Conservation (phyloP, 2,888 invertebrate species). For the Rhimphoctona megacephalus region DNA sequence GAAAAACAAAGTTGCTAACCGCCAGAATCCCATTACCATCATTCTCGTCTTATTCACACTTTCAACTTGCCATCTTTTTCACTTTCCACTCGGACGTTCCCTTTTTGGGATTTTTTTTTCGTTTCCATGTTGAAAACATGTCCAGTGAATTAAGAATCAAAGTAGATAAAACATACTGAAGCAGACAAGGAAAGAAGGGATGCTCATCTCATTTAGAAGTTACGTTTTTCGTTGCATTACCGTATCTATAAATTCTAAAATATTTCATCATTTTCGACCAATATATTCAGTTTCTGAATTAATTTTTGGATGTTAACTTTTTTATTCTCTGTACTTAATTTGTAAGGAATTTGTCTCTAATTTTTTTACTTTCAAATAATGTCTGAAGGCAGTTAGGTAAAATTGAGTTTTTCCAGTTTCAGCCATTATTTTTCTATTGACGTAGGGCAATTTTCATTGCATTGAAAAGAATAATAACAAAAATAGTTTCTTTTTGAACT, state of each 20-base stretch:
- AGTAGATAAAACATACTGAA: background rate
- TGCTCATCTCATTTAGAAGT: background rate
- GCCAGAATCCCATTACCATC: slow-evolving; percentile 68
- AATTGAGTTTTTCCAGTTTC: background rate
- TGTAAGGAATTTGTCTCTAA: too few relatives aligned
- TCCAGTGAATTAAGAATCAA: slow-evolving; percentile 13
- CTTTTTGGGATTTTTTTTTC: slow-evolving; percentile 11
- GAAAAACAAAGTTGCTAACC: slow-evolving; percentile 68
- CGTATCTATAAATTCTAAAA: background rate
- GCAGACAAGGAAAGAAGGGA: background rate
- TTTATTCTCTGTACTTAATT: background rate
- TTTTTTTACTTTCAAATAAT: background rate
- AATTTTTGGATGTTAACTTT: background rate
- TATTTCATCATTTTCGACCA: background rate
- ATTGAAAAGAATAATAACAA: background rate
- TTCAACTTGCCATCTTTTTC: slow-evolving; percentile 47
- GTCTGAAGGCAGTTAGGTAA: background rate
- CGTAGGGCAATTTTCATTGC: background rate
- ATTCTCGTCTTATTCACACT: slow-evolving; percentile 64
- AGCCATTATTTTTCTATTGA: background rate
- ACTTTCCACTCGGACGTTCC: slow-evolving; percentile 26
- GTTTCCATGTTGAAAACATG: slow-evolving; percentile 20
- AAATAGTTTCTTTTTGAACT: slow-evolving; percentile 67
- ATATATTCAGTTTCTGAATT: background rate
- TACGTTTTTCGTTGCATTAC: background rate